Percentiles rank a stretch among this genome's conserved stretches.
Conservation (phyloP, 1,140 invertebrate species). For the Psilanteris sp. region DNA sequence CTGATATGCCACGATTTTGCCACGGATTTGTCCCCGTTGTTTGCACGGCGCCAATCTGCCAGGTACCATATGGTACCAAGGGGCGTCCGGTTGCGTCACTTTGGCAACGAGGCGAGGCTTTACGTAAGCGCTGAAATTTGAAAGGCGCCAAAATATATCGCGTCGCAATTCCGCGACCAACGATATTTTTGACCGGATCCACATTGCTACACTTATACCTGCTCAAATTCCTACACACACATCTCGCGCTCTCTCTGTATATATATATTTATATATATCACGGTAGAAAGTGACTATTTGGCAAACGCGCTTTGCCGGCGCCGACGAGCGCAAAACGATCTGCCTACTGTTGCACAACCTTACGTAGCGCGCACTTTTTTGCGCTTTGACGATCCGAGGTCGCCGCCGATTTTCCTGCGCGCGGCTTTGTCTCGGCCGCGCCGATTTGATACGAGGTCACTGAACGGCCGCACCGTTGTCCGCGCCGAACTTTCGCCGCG, state of each 20-base stretch:
- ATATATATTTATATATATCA: too few relatives aligned
- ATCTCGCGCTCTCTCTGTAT: too few relatives aligned
- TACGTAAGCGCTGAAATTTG: slow-evolving; percentile 59
- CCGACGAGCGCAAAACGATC: slow-evolving; percentile 19
- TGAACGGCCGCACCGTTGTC: too few relatives aligned
- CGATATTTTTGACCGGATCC: slow-evolving; percentile 48
- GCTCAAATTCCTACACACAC: too few relatives aligned
- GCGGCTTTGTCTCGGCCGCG: background rate
- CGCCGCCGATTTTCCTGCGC: slow-evolving; percentile 3
- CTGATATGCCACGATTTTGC: too few relatives aligned
- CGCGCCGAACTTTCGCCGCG: slow-evolving; percentile 5
- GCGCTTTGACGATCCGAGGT: slow-evolving; percentile 7
- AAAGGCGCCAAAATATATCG: slow-evolving; percentile 56
- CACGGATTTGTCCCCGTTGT: too few relatives aligned
- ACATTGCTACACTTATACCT: too few relatives aligned
- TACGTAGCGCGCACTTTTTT: slow-evolving; percentile 24
- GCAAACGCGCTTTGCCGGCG: slow-evolving; percentile 22
- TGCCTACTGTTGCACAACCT: slow-evolving; percentile 16
- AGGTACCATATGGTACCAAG: slow-evolving; percentile 45
- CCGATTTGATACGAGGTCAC: too few relatives aligned
- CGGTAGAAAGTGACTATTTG: slow-evolving; percentile 50
- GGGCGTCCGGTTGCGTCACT: slow-evolving; percentile 41
- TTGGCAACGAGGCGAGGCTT: slow-evolving; percentile 44
- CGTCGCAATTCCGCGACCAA: slow-evolving; percentile 31
- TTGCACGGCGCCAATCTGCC: too few relatives aligned